A percentile compares a stretch with the other conserved stretches of the same genome.
These are phyloP conservation scores for Anticlea derivata DNA, from an alignment of 2,888 invertebrate species.

Conservation along the genomic window DNA sequence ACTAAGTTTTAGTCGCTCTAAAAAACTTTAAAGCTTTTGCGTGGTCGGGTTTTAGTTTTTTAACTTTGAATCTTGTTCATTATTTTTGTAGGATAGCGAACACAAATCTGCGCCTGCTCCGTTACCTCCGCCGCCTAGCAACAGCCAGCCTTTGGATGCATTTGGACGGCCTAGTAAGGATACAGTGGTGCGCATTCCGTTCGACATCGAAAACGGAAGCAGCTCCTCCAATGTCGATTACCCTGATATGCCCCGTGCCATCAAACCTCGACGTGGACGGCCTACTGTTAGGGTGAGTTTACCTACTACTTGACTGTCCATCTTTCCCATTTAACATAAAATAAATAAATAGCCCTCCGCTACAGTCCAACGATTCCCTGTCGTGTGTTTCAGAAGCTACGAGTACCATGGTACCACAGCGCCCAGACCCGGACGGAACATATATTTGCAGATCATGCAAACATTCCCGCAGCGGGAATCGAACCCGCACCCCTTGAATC, in stretches of 20 bases:
- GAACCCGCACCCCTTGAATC: too few relatives aligned
- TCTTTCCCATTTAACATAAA: too few relatives aligned
- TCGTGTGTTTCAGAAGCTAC: too few relatives aligned
- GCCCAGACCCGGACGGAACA: too few relatives aligned
- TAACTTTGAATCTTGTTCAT: background rate
- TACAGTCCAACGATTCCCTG: too few relatives aligned
- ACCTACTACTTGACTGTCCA: background rate
- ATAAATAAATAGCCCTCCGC: too few relatives aligned
- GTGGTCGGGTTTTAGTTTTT: too few relatives aligned
- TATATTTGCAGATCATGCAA: too few relatives aligned
- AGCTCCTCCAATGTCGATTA: constrained; percentile 49
- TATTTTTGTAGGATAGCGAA: constrained; percentile 51
- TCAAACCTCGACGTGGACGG: constrained; percentile 68
- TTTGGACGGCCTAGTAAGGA: constrained; percentile 56
- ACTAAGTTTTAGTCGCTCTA: too few relatives aligned
- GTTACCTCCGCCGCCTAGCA: constrained; percentile 45
- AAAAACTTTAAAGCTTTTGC: too few relatives aligned
- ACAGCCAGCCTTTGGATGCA: constrained; percentile 44
- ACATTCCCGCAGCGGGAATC: too few relatives aligned
- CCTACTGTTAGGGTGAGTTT: constrained; percentile 64
- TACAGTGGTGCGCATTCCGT: constrained; percentile 73
- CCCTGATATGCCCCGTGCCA: constrained; percentile 56
- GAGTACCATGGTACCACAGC: too few relatives aligned
- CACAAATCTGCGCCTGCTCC: constrained; percentile 46
- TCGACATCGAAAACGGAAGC: constrained; percentile 68